Base-by-base conservation (phyloP, 2,797 vertebrate genomes). In the Gallirallus australis region DNA sequence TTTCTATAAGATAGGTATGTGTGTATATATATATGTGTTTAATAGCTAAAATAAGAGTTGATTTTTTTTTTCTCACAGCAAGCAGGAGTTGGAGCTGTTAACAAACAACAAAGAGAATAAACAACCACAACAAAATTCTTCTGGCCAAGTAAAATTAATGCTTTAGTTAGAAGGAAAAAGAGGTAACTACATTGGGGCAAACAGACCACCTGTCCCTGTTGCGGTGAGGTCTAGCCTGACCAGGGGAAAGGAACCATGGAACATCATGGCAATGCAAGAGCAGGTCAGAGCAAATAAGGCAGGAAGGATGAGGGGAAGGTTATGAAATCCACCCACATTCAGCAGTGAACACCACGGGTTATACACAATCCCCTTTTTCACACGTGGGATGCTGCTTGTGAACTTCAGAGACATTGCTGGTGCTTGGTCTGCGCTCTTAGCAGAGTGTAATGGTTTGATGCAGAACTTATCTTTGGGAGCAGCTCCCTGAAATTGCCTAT, bases 401-500 rank as follows among this genome's bases (percentile, higher is more conserved):
- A 39, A 21, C 25, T 42, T 68, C 0, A 23, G 61, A 59, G 54
- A 13, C 0, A 4, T 8, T 47, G 4, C 54, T 7, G 0, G 19
- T 56, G 12, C 80, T 10, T 6, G 9, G 23, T 23, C 52, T 40
- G 28, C n/a, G 64, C 30, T 84, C 45, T 48, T 12, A 54, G 53
- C 33, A 50, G 24, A 24, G 23, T 6, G 8, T 1, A 0, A 25
- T 47, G 37, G 10, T 76, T 70, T 42, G 48, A 50, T 7, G 5
- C 39, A 50, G 37, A 37, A n/a, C 0, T 90, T 40, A 23, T 33
- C 63, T 93, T 76, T n/a, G 54, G 19, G 20, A 95, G 28, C 59
- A 88, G 76, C 31, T 81, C 48, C 24, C 59, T 50, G 39, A 77
- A 66, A 70, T 80, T 77, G 64, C 53, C 60, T 31, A 4, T 37